A percentile compares a stretch with the other conserved stretches of the same genome.
Evolutionary conservation across 2,797 vertebrate genomes (phyloP).

Genomic region (Podarcis lilfordi): DNA sequence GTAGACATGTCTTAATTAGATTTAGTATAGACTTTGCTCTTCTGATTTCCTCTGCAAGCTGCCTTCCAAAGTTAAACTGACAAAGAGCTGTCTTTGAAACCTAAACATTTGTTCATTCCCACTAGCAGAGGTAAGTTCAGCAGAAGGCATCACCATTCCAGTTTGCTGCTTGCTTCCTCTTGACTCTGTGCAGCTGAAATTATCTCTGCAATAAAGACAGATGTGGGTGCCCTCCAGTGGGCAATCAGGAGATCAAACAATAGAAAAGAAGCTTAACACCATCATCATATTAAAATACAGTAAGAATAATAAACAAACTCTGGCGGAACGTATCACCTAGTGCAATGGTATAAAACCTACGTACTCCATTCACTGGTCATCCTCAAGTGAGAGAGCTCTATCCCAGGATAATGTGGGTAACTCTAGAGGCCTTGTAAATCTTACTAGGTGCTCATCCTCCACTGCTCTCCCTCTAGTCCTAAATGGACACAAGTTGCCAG

Average conservation of each 20-base stretch:
- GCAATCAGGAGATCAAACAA: constrained; percentile 19
- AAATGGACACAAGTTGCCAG: not conserved
- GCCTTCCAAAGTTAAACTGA: not conserved
- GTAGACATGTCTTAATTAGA: not conserved
- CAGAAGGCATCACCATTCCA: not conserved
- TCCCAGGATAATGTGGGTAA: too few relatives aligned
- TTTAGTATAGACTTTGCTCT: not conserved
- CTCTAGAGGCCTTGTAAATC: not conserved
- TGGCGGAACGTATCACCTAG: not conserved
- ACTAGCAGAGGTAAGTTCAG: not conserved
- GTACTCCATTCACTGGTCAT: not conserved
- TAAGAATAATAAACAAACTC: not conserved
- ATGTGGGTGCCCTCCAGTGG: constrained; percentile 44
- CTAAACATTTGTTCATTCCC: not conserved
- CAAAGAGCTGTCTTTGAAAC: not conserved
- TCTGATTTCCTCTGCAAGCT: not conserved
- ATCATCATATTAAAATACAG: not conserved
- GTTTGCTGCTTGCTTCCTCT: not conserved
- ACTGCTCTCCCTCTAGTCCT: not conserved
- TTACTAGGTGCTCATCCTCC: not conserved
- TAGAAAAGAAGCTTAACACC: not conserved
- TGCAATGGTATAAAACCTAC: not conserved
- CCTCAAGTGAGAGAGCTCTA: too few relatives aligned
- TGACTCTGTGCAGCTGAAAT: not conserved
- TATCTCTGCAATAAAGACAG: not conserved